Evolutionary conservation across 2,888 invertebrate genomes (phyloP), one percentile per base, ranked within the genome.

Genomic region (Macrosoma leucophasiata): DNA sequence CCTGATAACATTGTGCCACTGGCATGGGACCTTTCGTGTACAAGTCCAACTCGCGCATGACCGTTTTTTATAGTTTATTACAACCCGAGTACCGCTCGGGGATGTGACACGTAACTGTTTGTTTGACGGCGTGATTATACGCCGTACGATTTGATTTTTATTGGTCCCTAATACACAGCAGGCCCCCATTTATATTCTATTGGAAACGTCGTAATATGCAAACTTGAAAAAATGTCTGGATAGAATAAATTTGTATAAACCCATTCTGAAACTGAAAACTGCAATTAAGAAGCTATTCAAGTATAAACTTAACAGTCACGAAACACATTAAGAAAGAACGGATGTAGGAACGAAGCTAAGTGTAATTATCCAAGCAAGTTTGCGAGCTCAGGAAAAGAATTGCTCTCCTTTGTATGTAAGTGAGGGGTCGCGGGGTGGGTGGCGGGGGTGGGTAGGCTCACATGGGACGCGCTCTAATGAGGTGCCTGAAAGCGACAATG

Each of bases 401-500:
- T 72, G 75, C 67, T 69, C 65, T 62, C 57, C 62, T 63, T 65
- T 62, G 55, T 62, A 60, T 59, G 65, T 64, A 61, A 50, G 67
- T 54, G 63, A 55, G 55, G 53, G 45, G 48, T 43, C 41, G 42
- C 21, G 42, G 49, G 52, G 40, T 38, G 46, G 29, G 39, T 46
- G 46, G 46, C 48, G 47, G 50, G 58, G 58, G 45, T 52, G 65
- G 68, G 73, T 73, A 76, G 78, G 76, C 81, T 78, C 79, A 78
- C 81, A 78, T 79, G 81, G 79, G 81, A 81, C 81, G 76, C 76
- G 72, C 82, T 81, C 81, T 84, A 84, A 84, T 84, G 82, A 84
- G 81, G 82, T 84, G 82, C 81, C 82, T 82, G 81, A 82, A 82
- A 82, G 82, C 81, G 82, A 82, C 82, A 84, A 82, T 84, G 82